Base-by-base conservation (phyloP, 1,140 invertebrate species). In the Calosoma granatense region DNA sequence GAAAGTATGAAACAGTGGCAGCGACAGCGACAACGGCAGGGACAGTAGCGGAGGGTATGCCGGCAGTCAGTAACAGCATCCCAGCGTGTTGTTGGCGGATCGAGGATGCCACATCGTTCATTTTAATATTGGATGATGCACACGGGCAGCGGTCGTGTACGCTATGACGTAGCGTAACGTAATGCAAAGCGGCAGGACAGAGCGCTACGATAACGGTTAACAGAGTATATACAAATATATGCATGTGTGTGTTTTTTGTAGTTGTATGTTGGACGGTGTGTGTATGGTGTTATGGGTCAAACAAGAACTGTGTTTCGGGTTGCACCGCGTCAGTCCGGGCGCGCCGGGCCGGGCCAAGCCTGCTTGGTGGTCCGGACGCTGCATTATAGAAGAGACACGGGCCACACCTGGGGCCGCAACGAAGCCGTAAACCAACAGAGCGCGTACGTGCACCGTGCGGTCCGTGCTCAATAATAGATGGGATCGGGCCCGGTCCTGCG, bases 381-480 rank as follows among this genome's bases (percentile, higher is more conserved):
- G 41, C 41, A 47, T 47, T 47, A 47, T 47, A 17, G 15, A 47
- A 17, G 15, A 47, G 41, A 17, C 17, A 17, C 41, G 41, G 41
- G 41, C 41, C 41, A 47, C 41, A 47, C 41, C 41, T 47, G 41
- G 41, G 41, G 41, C 41, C 41, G 41, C 41, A 4, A 9, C 6
- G 41, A 47, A 17, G 41, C 41, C 41, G 41, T 47, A 47, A 47
- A 47, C 41, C 41, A 47, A 17, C 41, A 17, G 41, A 47, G 15
- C 41, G 15, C 15, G 41, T 12, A 47, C 41, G 41, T 47, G 41
- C 15, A 47, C 41, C 41, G 9, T 17, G 41, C 41, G 41, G 41
- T 47, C 15, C 41, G 41, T 47, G 15, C 41, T 47, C 41, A 47
- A 47, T 47, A 47, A 47, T 47, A 4, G 41, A 47, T 47, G 41